A percentile compares a stretch with the other conserved stretches of the same genome.
Conservation (phyloP, 2,888 invertebrate genomes). For the Erebia aethiops region DNA sequence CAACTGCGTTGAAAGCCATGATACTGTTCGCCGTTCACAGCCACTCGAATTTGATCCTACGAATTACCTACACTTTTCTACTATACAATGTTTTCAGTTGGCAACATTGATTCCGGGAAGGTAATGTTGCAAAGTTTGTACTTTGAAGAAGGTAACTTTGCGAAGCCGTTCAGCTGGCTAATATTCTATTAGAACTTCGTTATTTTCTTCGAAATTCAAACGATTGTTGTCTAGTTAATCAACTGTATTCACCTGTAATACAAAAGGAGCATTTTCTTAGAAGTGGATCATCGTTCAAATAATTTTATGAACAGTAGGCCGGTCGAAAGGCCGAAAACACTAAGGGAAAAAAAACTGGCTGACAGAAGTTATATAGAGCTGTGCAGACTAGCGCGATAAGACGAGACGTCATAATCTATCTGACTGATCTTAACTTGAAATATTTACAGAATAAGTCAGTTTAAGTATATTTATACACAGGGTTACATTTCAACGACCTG, state of each 20-base stretch:
- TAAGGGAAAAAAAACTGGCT: too few relatives aligned
- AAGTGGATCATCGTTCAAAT: too few relatives aligned
- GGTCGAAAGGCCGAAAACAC: too few relatives aligned
- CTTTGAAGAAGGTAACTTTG: constrained; percentile 52
- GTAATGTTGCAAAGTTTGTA: constrained; percentile 19
- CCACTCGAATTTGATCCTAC: constrained; percentile 12
- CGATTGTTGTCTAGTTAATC: constrained; percentile 65
- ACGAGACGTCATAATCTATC: too few relatives aligned
- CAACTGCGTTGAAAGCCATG: neutral
- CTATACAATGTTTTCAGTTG: constrained; percentile 19
- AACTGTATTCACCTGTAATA: neutral
- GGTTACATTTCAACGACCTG: too few relatives aligned
- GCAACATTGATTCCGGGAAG: constrained; percentile 23
- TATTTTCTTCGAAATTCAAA: constrained; percentile 60
- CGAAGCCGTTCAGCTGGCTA: constrained; percentile 65
- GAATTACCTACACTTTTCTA: constrained; percentile 18
- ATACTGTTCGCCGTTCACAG: neutral
- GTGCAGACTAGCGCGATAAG: too few relatives aligned
- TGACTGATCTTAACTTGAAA: too few relatives aligned
- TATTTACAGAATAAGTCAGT: too few relatives aligned
- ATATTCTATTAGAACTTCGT: constrained; percentile 79
- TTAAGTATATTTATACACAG: too few relatives aligned
- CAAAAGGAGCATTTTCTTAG: neutral
- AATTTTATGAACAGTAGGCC: too few relatives aligned
- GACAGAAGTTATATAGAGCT: too few relatives aligned